These are phyloP conservation scores for Passer domesticus DNA, from an alignment of 2,113 vertebrate species.

Conservation along the genomic window DNA sequence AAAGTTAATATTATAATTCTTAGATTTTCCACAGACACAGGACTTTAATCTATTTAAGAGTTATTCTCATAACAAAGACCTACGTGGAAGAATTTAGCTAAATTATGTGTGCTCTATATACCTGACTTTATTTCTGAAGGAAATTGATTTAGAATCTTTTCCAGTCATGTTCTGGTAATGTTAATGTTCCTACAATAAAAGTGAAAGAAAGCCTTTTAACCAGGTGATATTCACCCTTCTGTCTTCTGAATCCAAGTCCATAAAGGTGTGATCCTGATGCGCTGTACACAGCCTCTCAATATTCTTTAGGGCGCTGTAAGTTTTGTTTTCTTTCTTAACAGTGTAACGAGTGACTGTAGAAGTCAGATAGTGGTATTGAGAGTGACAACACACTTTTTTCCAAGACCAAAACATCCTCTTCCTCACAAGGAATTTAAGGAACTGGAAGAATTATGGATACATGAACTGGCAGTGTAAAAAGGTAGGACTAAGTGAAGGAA, in stretches of 20 bases:
- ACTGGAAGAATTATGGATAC: not conserved
- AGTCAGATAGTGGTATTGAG: not conserved
- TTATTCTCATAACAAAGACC: not conserved
- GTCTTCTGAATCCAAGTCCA: not conserved
- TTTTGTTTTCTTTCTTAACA: not conserved
- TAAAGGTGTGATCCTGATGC: not conserved
- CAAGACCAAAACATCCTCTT: not conserved
- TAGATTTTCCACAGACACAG: not conserved
- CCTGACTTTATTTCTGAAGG: not conserved
- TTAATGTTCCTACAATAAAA: not conserved
- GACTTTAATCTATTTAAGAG: not conserved
- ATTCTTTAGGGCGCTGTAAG: not conserved
- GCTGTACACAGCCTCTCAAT: not conserved
- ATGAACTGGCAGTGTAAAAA: not conserved
- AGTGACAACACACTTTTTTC: not conserved
- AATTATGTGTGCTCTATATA: not conserved
- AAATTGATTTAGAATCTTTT: not conserved
- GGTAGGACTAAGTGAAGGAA: not conserved
- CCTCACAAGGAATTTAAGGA: not conserved
- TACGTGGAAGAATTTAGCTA: not conserved
- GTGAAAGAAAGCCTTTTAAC: not conserved
- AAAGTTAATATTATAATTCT: not conserved
- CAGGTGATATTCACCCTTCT: rapidly evolving
- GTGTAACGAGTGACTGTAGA: not conserved
- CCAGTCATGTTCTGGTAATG: not conserved